Conservation (phyloP, 1,140 invertebrate species). For the Aradophagus sp. region DNA sequence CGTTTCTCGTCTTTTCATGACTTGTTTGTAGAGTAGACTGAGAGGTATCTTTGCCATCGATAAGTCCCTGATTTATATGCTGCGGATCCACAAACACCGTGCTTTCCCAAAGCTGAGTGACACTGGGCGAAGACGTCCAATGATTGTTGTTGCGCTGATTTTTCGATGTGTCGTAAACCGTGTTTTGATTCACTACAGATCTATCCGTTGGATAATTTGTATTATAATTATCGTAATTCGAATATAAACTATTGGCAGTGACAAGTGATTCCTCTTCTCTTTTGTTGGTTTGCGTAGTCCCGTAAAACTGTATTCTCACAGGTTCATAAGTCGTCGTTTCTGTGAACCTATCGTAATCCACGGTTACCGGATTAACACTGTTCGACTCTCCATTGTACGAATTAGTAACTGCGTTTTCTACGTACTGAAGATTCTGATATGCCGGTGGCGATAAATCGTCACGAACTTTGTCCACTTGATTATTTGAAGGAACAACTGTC, state of each 20-base stretch:
- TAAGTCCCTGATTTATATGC: constrained; percentile 81
- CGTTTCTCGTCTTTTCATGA: constrained; percentile 16
- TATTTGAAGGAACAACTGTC: constrained; percentile 33
- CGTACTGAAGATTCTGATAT: constrained; percentile 38
- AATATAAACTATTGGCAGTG: constrained; percentile 63
- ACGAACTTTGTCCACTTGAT: constrained; percentile 40
- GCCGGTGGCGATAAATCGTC: constrained; percentile 61
- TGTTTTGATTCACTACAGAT: constrained; percentile 17
- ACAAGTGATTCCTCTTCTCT: constrained; percentile 55
- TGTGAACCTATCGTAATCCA: constrained; percentile 18
- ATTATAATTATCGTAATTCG: constrained; percentile 57
- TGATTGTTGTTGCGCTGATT: constrained; percentile 65
- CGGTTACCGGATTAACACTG: constrained; percentile 29
- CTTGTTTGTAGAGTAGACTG: constrained; percentile 17
- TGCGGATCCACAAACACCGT: constrained; percentile 82
- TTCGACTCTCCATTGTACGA: constrained; percentile 21
- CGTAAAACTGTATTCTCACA: constrained; percentile 64
- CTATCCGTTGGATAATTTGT: constrained; percentile 26
- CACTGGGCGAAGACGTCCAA: constrained; percentile 76
- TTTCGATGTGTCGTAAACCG: constrained; percentile 7
- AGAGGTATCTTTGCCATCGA: constrained; percentile 57
- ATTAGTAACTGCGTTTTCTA: constrained; percentile 33
- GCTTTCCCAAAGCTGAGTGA: constrained; percentile 78
- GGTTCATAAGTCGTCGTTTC: constrained; percentile 58
- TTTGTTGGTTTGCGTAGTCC: constrained; percentile 48